Evolutionary conservation across 2,888 invertebrate species (phyloP), one percentile per base, ranked within the genome.

Genomic region (Ecliptopera silaceata): DNA sequence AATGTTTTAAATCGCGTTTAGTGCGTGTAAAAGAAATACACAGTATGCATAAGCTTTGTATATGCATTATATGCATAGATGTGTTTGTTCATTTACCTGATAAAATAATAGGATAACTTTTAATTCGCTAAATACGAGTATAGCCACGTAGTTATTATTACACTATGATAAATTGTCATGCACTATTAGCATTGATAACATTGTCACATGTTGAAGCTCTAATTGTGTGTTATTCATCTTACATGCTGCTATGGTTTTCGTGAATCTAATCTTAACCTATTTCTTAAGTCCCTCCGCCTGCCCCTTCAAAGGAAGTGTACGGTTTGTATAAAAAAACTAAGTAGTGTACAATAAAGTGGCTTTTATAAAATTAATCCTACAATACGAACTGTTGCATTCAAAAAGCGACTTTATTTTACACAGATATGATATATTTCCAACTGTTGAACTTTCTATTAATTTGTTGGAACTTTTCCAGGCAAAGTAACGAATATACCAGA

Each of bases 401-500:
- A 48, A 49, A 56, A 69, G 69, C 74, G 56, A 61, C 69, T 77
- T 77, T 73, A 70, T 68, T 72, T 56, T 72, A 70, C 38, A 53
- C 26, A 22, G 55, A 41, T 29, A 43, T 10, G 45, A 20, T 36
- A 36, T 43, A 42, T 46, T 51, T 31, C 31, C 22, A 34, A 38
- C 29, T 18, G 13, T 42, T 42, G 45, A 12, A 4, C 34, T 29
- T 29, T 29, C 26, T 6, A 57, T 61, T 50, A 61, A 64, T 70
- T 56, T 51, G 20, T 31, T 56, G 59, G 44, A 61, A 53, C 54
- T 67, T 64, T 81, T 88, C 42, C 82, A 97, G 97, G 98, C 75
- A 96, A 97, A 93, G 98, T 99, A 78, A 97, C 98, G 84, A 98
- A 99, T 92, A 99, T 99, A 92, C 99, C 99, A 63, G 95, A 95